Evolutionary conservation across 2,113 vertebrate genomes (phyloP).

Genomic region (Lasiurus cinereus): DNA sequence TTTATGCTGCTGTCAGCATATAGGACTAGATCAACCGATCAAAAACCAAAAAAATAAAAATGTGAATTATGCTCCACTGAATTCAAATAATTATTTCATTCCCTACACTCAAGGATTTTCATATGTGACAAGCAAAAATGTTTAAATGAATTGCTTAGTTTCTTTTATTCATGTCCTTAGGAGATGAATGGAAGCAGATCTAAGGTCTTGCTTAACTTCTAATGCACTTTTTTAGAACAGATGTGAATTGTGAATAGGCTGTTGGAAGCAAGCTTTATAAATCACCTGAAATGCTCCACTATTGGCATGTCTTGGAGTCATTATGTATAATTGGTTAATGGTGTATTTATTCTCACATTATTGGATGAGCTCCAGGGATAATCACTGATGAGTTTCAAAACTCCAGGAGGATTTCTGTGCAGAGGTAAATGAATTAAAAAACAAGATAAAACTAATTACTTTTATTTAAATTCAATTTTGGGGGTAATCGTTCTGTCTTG

Average conservation of each 20-base stretch:
- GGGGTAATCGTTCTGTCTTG: constrained; percentile 78
- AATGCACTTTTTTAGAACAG: constrained; percentile 69
- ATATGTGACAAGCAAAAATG: background rate
- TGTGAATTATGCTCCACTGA: background rate
- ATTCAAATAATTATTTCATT: constrained; percentile 50
- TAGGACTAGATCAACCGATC: background rate
- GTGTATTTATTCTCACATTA: constrained; percentile 82
- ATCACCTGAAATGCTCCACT: constrained; percentile 76
- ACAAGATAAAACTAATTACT: constrained; percentile 85
- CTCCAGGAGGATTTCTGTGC: constrained; percentile 79
- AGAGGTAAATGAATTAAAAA: constrained; percentile 82
- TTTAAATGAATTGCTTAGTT: constrained; percentile 42
- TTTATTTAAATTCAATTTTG: constrained; percentile 85
- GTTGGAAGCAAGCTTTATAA: constrained; percentile 80
- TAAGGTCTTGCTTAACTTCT: constrained; percentile 44
- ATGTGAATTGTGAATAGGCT: constrained; percentile 63
- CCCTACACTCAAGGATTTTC: background rate
- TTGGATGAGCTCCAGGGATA: constrained; percentile 82
- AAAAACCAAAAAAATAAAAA: background rate
- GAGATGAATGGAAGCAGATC: background rate
- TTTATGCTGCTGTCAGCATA: background rate
- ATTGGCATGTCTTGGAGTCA: constrained; percentile 79
- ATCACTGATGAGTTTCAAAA: constrained; percentile 82
- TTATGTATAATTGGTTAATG: constrained; percentile 86
- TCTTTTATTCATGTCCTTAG: constrained; percentile 55